Percentiles rank a stretch among this genome's conserved stretches.
Conservation (phyloP, 2,888 invertebrate species). For the Tipula unca region DNA sequence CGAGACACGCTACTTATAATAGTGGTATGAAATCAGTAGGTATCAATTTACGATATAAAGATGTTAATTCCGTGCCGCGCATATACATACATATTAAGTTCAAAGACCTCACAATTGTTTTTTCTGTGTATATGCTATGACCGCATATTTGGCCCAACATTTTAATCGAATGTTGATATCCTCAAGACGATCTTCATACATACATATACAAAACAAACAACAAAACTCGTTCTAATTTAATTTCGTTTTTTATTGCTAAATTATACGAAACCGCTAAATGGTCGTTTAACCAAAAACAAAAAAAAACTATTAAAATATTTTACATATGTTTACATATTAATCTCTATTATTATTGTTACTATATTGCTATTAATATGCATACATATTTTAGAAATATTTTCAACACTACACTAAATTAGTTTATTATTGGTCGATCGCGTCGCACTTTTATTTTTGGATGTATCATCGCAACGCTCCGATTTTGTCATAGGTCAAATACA, state of each 20-base stretch:
- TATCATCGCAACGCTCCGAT: background rate
- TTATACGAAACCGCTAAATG: background rate
- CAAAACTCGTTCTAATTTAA: background rate
- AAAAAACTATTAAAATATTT: background rate
- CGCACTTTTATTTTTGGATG: background rate
- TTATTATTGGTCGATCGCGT: background rate
- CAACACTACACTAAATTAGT: background rate
- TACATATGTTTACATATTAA: background rate
- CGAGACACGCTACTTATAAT: background rate
- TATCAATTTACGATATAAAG: background rate
- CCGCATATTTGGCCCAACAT: background rate
- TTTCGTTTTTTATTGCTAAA: background rate
- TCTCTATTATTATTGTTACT: background rate
- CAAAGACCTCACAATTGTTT: background rate
- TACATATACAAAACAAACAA: background rate
- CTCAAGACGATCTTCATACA: background rate
- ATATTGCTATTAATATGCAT: background rate
- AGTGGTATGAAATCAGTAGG: background rate
- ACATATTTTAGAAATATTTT: background rate
- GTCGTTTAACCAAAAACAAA: background rate
- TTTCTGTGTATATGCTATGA: background rate
- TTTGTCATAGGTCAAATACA: background rate
- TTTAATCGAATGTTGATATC: background rate
- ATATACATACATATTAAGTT: background rate
- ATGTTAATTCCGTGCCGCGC: background rate